A percentile compares a stretch with the other conserved stretches of the same genome.
Conservation (phyloP, 2,888 invertebrate species). For the Malacosoma neustria region DNA sequence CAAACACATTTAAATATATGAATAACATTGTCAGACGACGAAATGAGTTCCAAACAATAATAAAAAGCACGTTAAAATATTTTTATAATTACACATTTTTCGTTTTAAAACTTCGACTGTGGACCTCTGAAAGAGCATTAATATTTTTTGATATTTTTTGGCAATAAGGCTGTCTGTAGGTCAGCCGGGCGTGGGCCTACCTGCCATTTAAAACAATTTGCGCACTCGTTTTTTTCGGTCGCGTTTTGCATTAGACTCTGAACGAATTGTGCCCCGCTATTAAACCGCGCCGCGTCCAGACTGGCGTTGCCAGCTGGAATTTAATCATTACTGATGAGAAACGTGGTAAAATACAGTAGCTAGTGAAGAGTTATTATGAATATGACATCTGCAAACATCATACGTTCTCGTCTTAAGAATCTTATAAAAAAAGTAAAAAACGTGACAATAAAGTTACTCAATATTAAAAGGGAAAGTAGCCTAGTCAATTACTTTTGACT, state of each 20-base stretch:
- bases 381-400: too few species aligned
- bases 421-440: too few species aligned
- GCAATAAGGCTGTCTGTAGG: slow-evolving; percentile 59
- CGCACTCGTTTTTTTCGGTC: slow-evolving; percentile 44
- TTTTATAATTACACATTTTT: not conserved
- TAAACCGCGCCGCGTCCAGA: slow-evolving; percentile 14
- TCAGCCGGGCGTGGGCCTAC: slow-evolving; percentile 59
- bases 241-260: slow-evolving; percentile 41
- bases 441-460: too few species aligned
- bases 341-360: not conserved
- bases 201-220: slow-evolving; percentile 73
- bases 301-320: not conserved
- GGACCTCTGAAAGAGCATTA: slow-evolving; percentile 27
- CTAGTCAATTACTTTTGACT: too few species aligned
- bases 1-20: too few species aligned
- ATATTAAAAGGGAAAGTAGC: too few species aligned
- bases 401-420: too few species aligned
- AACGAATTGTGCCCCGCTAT: slow-evolving; percentile 44
- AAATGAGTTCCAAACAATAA: not conserved
- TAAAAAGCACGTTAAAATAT: not conserved
- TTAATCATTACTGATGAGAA: not conserved
- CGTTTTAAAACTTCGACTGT: slow-evolving; percentile 6
- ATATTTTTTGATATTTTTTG: slow-evolving; percentile 36
- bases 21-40: not conserved
- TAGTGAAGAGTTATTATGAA: too few species aligned